Base-by-base conservation (phyloP, 37 sponge, comb jelly and placozoan species). In the Petrosia ficiformis region DNA sequence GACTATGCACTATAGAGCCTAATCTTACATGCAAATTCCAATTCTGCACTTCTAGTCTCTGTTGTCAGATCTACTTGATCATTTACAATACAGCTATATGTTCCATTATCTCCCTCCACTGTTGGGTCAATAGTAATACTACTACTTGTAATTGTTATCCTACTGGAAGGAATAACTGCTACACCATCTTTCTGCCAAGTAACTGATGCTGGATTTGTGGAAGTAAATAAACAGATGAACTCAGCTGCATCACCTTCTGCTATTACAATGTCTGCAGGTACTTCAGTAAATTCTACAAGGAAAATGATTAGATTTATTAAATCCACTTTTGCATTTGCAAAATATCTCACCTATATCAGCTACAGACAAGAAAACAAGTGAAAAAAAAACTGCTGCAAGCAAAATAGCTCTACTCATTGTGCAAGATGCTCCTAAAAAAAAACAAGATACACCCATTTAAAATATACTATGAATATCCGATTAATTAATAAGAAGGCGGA, bases 21-120 rank as follows among this genome's bases (percentile, higher is more conserved):
- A 29, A 0, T 21, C 85, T 84, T 60, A 90, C 90, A 76, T 59
- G 90, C 90, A 76, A 90, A 84, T 28, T 33, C 76, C 61, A 90
- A 42, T 5, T 66, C 33, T 40, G 81, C 81, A 72, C 57, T 84
- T 26, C 71, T 61, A 10, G 57, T 35, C 1, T n/a, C 43, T 11
- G 41, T 24, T 28, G 31, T 57, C 42, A 21, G 25, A 4, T 70
- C 69, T 11, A 35, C 33, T 44, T 65, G 70, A 30, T 83, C 80
- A 42, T 70, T 74, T 35, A 71, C 81, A 22, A 75, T 43, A 67
- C 90, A 90, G 0, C 69, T 41, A 48, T 90, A 90, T 2, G 66
- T 72, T 4, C 73, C 90, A 4, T 61, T 69, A 67, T 90, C 90
- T 3, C 56, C 70, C 2, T 37, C 61, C 29, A 52, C 63, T 1